Evolutionary conservation across 64 coral and sea anemone species (phyloP).

Genomic region (Dendronephthya gigantea): DNA sequence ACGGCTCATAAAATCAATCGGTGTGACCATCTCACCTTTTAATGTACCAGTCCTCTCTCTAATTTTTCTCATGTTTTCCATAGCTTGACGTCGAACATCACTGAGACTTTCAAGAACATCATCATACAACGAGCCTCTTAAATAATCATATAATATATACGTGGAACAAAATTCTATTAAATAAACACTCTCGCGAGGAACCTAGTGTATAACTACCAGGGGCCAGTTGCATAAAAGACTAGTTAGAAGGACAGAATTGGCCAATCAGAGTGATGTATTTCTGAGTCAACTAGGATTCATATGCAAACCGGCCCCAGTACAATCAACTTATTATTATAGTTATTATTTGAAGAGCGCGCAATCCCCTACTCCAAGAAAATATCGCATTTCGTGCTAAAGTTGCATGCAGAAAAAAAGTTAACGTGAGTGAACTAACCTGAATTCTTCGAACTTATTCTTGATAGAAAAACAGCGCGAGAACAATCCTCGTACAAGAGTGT

Average conservation of each 20-base stretch:
- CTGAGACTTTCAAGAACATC: slow-evolving; percentile 78
- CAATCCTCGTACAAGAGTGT: slow-evolving; percentile 62
- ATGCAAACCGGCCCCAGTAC: too few relatives aligned
- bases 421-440: slow-evolving; percentile 38
- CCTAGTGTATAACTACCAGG: too few relatives aligned
- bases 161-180: background rate
- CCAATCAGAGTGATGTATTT: too few relatives aligned
- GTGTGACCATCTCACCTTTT: slow-evolving; percentile 52
- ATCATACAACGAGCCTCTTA: slow-evolving; percentile 70
- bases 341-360: too few relatives aligned
- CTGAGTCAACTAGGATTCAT: too few relatives aligned
- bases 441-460: slow-evolving; percentile 93
- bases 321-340: too few relatives aligned
- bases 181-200: background rate
- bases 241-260: too few relatives aligned
- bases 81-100: slow-evolving; percentile 77
- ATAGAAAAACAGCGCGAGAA: slow-evolving; percentile 95
- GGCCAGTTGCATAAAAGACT: too few relatives aligned
- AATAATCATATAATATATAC: background rate
- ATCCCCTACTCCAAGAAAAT: too few relatives aligned
- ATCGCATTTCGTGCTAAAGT: background rate
- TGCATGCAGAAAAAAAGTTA: background rate
- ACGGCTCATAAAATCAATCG: too few relatives aligned
- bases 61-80: slow-evolving; percentile 92
- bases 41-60: slow-evolving; percentile 86